Conservation (phyloP, 2,797 vertebrate species). For the Lagocephalus sceleratus region DNA sequence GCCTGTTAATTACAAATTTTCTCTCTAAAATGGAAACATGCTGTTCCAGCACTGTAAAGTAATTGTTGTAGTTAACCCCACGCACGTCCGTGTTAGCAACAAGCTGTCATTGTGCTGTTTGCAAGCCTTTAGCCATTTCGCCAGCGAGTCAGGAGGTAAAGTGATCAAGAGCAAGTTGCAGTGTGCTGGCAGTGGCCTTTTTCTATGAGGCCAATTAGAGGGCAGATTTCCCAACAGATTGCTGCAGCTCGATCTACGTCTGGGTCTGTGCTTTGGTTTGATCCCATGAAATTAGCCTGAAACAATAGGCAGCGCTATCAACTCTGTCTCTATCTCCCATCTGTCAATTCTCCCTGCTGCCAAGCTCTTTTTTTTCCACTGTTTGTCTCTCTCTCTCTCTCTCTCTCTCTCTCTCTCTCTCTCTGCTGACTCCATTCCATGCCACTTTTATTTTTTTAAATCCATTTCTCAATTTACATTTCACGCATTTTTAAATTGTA, state of each 20-base stretch:
- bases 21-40: slow-evolving; percentile 17
- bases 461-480: no score
- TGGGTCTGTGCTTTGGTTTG: slow-evolving; percentile 64
- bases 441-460: no score
- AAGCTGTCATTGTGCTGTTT: slow-evolving; percentile 27
- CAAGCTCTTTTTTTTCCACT: slow-evolving; percentile 36
- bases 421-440: not conserved
- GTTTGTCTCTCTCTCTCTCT: slow-evolving; percentile 34
- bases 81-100: slow-evolving; percentile 10
- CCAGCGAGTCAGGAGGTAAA: slow-evolving; percentile 34
- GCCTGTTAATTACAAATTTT: slow-evolving; percentile 6
- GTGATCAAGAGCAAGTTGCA: slow-evolving; percentile 45
- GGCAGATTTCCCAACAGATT: slow-evolving; percentile 70
- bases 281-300: slow-evolving; percentile 69
- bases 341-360: slow-evolving; percentile 29
- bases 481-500: not conserved
- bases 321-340: slow-evolving; percentile 31
- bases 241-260: slow-evolving; percentile 56
- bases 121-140: slow-evolving; percentile 29
- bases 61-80: slow-evolving; percentile 18
- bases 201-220: slow-evolving; percentile 58
- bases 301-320: slow-evolving; percentile 56
- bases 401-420: slow-evolving; percentile 27
- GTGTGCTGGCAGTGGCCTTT: slow-evolving; percentile 40
- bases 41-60: slow-evolving; percentile 25